phyloP scores from a whole-genome alignment of 2,888 invertebrate species.

The Morpho achilles region DNA sequence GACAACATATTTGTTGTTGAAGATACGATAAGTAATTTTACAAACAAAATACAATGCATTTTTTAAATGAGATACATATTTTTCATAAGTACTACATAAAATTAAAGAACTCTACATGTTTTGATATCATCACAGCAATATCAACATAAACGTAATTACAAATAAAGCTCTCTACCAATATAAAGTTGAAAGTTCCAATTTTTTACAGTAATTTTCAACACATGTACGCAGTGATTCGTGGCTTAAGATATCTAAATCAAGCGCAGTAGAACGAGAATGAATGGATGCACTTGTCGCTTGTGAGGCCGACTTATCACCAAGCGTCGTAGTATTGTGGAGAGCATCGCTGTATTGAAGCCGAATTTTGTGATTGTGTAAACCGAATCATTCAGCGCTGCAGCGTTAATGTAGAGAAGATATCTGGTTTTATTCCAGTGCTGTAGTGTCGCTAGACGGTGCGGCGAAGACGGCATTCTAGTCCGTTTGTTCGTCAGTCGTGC shows the following conservation, averaged over 20 bases:
- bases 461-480: constrained; percentile 13
- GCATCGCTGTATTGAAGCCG: constrained; percentile 17
- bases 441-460: constrained; percentile 23
- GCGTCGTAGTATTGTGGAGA: constrained; percentile 19
- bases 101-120: too few relatives aligned
- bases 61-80: background rate
- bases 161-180: too few relatives aligned
- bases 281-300: constrained; percentile 60
- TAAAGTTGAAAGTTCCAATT: background rate
- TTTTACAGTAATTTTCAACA: constrained; percentile 16
- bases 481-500: constrained; percentile 49
- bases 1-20: background rate
- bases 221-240: constrained; percentile 20
- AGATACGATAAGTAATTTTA: background rate
- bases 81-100: too few relatives aligned
- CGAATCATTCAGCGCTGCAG: constrained; percentile 19
- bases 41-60: background rate
- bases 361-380: constrained; percentile 17
- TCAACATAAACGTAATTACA: too few relatives aligned
- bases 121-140: too few relatives aligned
- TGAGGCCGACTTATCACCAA: constrained; percentile 38
- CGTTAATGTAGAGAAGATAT: background rate
- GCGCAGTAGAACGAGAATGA: constrained; percentile 43
- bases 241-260: constrained; percentile 38
- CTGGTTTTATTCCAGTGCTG: constrained; percentile 20